A percentile compares a stretch with the other conserved stretches of the same genome.
phyloP scores from a whole-genome alignment of 2,797 vertebrate species.

The Cryptoblepharus egeriae region DNA sequence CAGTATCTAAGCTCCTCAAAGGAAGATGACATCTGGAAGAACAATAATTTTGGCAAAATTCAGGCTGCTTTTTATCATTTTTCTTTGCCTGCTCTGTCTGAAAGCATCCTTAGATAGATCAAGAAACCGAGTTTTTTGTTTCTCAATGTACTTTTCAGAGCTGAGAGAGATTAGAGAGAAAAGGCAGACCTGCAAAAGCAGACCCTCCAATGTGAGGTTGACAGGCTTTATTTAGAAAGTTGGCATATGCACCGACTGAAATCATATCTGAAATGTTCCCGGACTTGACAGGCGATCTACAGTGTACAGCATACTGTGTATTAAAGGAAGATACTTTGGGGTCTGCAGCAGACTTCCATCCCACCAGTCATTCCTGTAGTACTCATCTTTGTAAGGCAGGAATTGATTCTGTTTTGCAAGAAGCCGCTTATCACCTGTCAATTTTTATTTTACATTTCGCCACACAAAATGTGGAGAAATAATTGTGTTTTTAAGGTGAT shows the following conservation, averaged over 20 bases:
- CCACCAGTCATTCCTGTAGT: constrained; percentile 49
- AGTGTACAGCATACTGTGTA: constrained; percentile 36
- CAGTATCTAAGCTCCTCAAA: background rate
- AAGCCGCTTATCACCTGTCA: constrained; percentile 33
- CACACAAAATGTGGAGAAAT: constrained; percentile 58
- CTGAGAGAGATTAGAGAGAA: constrained; percentile 42
- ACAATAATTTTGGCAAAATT: background rate
- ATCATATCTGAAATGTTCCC: constrained; percentile 56
- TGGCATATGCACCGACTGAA: constrained; percentile 66
- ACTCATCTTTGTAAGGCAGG: constrained; percentile 54
- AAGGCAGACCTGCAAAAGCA: constrained; percentile 53
- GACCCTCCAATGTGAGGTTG: constrained; percentile 59
- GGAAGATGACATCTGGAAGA: background rate
- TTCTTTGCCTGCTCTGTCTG: background rate
- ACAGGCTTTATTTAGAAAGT: constrained; percentile 75
- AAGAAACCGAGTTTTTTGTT: background rate
- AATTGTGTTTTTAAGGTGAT: constrained; percentile 49
- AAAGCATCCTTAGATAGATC: constrained; percentile 8
- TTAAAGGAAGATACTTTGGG: constrained; percentile 52
- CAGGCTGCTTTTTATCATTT: background rate
- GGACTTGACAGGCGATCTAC: constrained; percentile 57
- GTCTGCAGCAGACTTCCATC: constrained; percentile 52
- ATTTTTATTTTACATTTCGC: constrained; percentile 36
- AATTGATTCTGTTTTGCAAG: constrained; percentile 64
- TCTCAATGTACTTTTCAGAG: constrained; percentile 35